Evolutionary conservation across 2,888 invertebrate genomes (phyloP), one percentile per base, ranked within the genome.

Genomic region (Odontocerum albicorne): DNA sequence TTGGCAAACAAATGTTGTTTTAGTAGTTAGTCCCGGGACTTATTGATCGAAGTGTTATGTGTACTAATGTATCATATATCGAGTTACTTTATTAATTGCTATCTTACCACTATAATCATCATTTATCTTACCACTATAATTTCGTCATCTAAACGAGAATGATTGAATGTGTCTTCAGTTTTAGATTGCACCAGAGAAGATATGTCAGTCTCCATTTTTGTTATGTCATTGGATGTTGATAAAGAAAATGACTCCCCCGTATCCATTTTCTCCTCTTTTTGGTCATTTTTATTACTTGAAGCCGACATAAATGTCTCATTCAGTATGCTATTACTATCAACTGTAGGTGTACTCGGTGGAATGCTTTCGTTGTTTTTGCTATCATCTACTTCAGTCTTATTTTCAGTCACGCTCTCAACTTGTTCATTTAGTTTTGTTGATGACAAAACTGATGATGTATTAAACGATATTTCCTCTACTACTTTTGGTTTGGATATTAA

Each of bases 401-500:
- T 21, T 7, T 8, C 8, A 21, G 21, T 36, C 17, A 21, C 21
- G 43, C 10, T 27, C 40, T n/a, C 35, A 15, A 15, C 19, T 22
- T 33, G 21, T 16, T 47, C 55, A 3, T 21, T 40, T 12, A 50
- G 7, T 42, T 50, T 42, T 13, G 50, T 50, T 10, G 50, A 50
- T 16, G 50, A 50, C 6, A 50, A 50, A 31, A 50, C 22, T 8
- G 50, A 50, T 2, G 50, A 40, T 7, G 50, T 19, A n/a, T 50
- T 21, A 17, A 54, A 49, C 20, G 43, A 43, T 38, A 54, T 36
- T 8, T 54, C 54, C 19, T 20, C 17, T 4, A 33, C 22, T 19
- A 49, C 39, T 43, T 56, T 59, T 7, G 72, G 70, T 64, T 71
- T 71, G 17, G 66, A 55, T 20, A 75, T 72, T 70, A 83, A 58